Base-by-base conservation (phyloP, 2,113 vertebrate species). In the Amblyopsis rosae region DNA sequence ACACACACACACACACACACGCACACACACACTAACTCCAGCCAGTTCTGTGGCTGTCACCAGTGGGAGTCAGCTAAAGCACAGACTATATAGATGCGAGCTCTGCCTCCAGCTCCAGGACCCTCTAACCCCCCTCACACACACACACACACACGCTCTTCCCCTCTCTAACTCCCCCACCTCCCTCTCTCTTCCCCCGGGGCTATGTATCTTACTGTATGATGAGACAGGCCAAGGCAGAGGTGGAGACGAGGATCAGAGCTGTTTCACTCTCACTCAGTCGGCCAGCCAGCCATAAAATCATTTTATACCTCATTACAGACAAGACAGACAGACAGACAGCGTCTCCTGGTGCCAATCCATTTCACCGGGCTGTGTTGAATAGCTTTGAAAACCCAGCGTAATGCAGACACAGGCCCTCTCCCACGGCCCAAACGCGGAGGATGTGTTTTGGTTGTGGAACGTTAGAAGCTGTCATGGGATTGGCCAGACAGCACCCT, bases 231-330 rank as follows among this genome's bases (percentile, higher is more conserved):
- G 79, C 68, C 56, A 71, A 73, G 87, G 68, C 84, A 86, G 67
- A 73, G 72, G 80, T 86, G 84, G 80, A 82, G 86, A 84, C 75
- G 6, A 67, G 81, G 87, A 80, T 84, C 82, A 76, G 75, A 79
- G 80, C 82, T 81, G 73, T 79, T 80, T 79, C 72, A 65, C 77
- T 85, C 77, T 77, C 73, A 76, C 75, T 77, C 69, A 82, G 72
- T 7, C 80, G 74, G 67, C 75, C 78, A 62, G 77, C 63, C 69
- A 50, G 49, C 11, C 49, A 3, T 15, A 82, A 87, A 87, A 92
- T 90, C 76, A 87, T 88, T 88, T 88, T 79, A 65, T 81, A 75
- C 77, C 75, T 89, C 78, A 75, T 87, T 87, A 81, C 75, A 73
- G 54, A 71, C 81, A 76, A 76, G 73, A 82, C 79, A 15, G 59